These are phyloP conservation scores for Tenrec ecaudatus DNA, from an alignment of 2,113 vertebrate genomes.

Conservation along the genomic window DNA sequence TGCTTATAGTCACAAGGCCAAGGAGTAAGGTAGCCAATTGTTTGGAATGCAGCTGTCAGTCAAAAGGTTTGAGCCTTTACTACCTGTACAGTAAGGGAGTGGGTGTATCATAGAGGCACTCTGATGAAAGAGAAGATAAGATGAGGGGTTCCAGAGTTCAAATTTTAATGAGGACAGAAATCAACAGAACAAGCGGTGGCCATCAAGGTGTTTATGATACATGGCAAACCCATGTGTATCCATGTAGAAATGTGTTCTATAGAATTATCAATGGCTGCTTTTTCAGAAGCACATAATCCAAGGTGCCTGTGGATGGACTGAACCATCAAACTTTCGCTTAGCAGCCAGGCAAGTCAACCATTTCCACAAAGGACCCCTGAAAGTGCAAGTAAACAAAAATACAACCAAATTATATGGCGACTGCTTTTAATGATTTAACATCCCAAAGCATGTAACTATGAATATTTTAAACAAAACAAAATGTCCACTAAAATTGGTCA, in stretches of 20 bases:
- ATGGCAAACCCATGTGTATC: background rate
- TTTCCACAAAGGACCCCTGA: background rate
- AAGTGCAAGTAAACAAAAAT: background rate
- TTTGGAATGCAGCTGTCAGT: constrained; percentile 51
- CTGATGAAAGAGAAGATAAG: constrained; percentile 10
- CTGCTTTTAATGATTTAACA: constrained; percentile 3
- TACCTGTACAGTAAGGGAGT: constrained; percentile 15
- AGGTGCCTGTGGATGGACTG: background rate
- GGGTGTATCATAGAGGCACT: background rate
- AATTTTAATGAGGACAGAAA: background rate
- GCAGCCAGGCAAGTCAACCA: background rate
- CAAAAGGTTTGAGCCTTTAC: constrained; percentile 40
- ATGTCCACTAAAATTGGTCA: background rate
- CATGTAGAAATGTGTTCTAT: background rate
- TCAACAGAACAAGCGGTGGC: background rate
- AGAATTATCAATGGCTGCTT: background rate
- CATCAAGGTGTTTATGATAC: background rate
- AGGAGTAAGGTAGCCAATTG: constrained; percentile 57
- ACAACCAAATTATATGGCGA: background rate
- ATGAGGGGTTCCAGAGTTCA: background rate
- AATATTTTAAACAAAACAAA: constrained; percentile 2
- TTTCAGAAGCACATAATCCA: background rate
- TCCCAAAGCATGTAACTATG: background rate
- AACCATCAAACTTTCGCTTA: background rate
- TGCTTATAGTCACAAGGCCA: constrained; percentile 73